phyloP scores from a whole-genome alignment of 2,113 vertebrate species.

The Columbina picui region DNA sequence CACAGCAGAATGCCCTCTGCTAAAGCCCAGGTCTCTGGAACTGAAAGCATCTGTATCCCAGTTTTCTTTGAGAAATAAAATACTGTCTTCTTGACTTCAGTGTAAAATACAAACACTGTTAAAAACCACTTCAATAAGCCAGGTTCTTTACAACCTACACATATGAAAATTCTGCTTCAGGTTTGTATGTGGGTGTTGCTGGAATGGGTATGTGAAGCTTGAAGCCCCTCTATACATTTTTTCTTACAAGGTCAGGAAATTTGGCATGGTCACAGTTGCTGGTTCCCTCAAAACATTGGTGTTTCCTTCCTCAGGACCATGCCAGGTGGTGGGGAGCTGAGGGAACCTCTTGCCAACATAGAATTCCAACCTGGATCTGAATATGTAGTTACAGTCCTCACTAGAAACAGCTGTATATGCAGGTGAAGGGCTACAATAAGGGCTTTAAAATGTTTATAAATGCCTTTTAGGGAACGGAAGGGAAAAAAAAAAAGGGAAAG shows the following conservation, averaged over 20 bases:
- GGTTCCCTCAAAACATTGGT: neutral
- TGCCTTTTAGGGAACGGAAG: neutral
- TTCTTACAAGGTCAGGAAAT: neutral
- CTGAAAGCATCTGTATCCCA: neutral
- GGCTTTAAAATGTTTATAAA: neutral
- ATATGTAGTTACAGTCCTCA: neutral
- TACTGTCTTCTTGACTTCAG: neutral
- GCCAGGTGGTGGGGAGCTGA: neutral
- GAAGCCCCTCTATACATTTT: neutral
- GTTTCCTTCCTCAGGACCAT: neutral
- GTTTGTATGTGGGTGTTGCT: neutral
- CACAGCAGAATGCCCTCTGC: neutral
- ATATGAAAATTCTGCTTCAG: neutral
- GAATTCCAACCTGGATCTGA: neutral
- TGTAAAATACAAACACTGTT: neutral
- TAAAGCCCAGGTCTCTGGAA: neutral
- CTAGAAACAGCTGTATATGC: neutral
- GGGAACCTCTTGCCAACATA: rapidly evolving
- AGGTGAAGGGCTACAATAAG: neutral
- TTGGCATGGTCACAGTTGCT: neutral
- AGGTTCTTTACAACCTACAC: neutral
- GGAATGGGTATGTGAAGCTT: neutral
- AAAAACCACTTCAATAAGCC: neutral
- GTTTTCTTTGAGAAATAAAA: neutral
- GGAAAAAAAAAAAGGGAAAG: neutral